These are phyloP conservation scores for Phalacrocorax pelagicus DNA, from an alignment of 2,113 vertebrate species.

Conservation along the genomic window DNA sequence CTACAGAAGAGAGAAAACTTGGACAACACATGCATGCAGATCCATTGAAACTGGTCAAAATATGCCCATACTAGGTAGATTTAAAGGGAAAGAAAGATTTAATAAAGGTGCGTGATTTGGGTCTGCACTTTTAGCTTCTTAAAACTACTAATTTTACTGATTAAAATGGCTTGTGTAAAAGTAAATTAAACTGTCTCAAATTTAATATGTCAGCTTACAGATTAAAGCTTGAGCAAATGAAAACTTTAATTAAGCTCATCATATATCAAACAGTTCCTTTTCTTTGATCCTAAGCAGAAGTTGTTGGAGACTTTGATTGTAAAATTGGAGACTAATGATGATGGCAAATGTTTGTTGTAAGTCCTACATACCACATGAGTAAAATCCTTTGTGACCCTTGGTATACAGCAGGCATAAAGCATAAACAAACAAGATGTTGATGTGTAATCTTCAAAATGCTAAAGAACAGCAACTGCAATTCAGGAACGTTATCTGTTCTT, in stretches of 20 bases:
- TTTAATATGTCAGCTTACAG: not conserved
- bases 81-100: not conserved
- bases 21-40: not conserved
- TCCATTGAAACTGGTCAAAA: not conserved
- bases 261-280: not conserved
- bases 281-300: slow-evolving; percentile 12
- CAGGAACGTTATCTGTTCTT: not conserved
- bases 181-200: slow-evolving; percentile 7
- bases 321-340: not conserved
- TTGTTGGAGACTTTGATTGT: not conserved
- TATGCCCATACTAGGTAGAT: not conserved
- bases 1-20: not conserved
- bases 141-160: not conserved
- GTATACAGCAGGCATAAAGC: not conserved
- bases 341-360: not conserved
- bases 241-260: slow-evolving; percentile 21
- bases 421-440: not conserved
- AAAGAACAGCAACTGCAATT: not conserved
- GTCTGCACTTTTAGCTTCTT: not conserved
- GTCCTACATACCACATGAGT: not conserved
- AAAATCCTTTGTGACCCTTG: not conserved
- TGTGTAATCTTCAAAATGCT: not conserved
- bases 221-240: not conserved
- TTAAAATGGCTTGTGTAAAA: not conserved
- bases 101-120: not conserved